These are phyloP conservation scores for Nyctibius bracteatus DNA, from an alignment of 2,113 vertebrate species.

Conservation along the genomic window DNA sequence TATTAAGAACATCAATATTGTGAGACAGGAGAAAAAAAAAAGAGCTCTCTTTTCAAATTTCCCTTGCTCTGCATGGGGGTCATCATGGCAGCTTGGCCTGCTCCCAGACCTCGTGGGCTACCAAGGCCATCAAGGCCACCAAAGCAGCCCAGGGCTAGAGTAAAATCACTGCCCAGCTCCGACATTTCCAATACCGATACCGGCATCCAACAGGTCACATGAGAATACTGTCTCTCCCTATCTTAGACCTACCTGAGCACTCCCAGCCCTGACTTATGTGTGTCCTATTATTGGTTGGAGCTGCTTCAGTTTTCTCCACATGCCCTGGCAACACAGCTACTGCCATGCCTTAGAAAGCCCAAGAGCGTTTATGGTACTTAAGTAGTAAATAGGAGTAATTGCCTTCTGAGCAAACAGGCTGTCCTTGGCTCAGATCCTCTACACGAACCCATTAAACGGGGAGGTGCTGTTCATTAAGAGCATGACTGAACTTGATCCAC, in stretches of 20 bases:
- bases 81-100: neutral
- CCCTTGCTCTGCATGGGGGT: neutral
- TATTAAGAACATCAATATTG: neutral
- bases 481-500: neutral
- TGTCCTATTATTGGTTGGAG: neutral
- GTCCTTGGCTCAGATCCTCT: neutral
- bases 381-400: neutral
- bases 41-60: neutral
- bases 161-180: neutral
- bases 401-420: neutral
- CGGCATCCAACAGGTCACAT: neutral
- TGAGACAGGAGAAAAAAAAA: too few relatives aligned
- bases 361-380: neutral
- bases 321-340: neutral
- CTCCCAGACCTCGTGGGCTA: neutral
- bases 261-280: neutral
- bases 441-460: neutral
- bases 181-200: fast-evolving
- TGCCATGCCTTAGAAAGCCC: neutral
- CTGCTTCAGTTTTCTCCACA: neutral
- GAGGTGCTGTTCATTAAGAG: neutral
- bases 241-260: neutral
- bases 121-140: neutral
- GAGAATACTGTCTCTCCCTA: neutral
- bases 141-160: neutral